Base-by-base conservation (phyloP, 1,140 invertebrate species). In the Mercenaria mercenaria region DNA sequence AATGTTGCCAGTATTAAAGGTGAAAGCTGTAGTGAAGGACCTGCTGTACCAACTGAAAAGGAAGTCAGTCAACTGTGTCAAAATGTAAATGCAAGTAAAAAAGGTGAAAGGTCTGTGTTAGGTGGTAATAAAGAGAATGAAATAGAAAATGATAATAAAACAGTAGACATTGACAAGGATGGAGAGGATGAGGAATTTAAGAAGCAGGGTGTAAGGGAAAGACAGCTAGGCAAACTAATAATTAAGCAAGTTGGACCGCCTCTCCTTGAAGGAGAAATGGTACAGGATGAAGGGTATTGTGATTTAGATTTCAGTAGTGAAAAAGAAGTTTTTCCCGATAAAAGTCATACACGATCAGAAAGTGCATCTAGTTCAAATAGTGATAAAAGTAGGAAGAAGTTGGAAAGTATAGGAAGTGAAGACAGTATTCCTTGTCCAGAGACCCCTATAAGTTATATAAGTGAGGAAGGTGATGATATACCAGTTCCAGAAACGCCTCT, bases 261-360 rank as follows among this genome's bases (percentile, higher is more conserved):
- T 0, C 37, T n/a, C 15, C 74, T 23, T 1, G 69, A 77, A 34
- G 50, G 26, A 50, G 37, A 88, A 37, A 29, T 52, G 26, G 43
- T 88, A 0, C 52, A 79, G 11, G 85, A 88, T 52, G 85, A 80
- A 47, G 85, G 85, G 0, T 88, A 88, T 64, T 88, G 85, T 67
- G 85, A 88, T 56, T 41, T 88, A 79, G 59, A 79, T 47, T 80
- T 79, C 52, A n/a, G 67, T 69, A 34, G 67, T 29, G 82, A 69
- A 10, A 84, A 72, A 52, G 82, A 84, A 47, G 64, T 69, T 32
- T 10, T 47, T 11, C 0, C 4, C 0, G 34, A n/a, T 15, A 56
- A 26, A 39, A 39, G 1, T 37, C 39, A 61, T 23, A 29, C 26
- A 3, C 26, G 85, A 50, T 80, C 85, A 0, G 85, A 64, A 11